Evolutionary conservation across 2,888 invertebrate genomes (phyloP).

Genomic region (Gari tellinella): DNA sequence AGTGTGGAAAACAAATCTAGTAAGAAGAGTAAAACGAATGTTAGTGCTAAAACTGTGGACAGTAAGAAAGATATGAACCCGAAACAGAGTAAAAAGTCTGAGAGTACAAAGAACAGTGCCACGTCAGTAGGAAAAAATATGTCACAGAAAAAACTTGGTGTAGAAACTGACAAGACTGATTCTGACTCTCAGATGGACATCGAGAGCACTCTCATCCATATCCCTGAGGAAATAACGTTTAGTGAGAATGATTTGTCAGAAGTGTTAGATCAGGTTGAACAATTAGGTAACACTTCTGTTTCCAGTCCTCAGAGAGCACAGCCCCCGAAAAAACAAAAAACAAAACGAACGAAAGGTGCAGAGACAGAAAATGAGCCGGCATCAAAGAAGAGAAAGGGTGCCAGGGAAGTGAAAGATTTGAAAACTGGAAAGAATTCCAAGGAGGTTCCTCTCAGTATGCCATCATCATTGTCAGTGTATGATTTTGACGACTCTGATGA

Average conservation of each 20-base stretch:
- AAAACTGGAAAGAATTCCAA: slow-evolving; percentile 9
- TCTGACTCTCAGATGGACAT: slow-evolving; percentile 55
- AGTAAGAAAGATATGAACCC: slow-evolving; percentile 34
- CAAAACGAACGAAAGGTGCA: slow-evolving; percentile 59
- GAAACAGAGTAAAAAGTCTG: slow-evolving; percentile 22
- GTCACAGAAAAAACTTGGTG: slow-evolving; percentile 29
- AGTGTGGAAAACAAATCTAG: slow-evolving; percentile 24
- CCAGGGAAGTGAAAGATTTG: slow-evolving; percentile 54
- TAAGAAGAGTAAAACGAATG: slow-evolving; percentile 34
- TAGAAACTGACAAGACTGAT: slow-evolving; percentile 40
- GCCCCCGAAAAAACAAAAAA: slow-evolving; percentile 63
- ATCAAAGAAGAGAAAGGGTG: slow-evolving; percentile 66
- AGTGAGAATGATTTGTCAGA: slow-evolving; percentile 77
- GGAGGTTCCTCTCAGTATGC: slow-evolving; percentile 49
- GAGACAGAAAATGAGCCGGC: slow-evolving; percentile 60
- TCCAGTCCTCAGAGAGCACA: slow-evolving; percentile 37
- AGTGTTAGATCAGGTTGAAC: slow-evolving; percentile 82
- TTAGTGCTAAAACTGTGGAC: slow-evolving; percentile 26
- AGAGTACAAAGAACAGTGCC: slow-evolving; percentile 5
- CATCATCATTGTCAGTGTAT: slow-evolving; percentile 68
- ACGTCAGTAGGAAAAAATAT: slow-evolving; percentile 11
- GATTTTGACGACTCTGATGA: slow-evolving; percentile 73
- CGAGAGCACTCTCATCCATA: slow-evolving; percentile 60
- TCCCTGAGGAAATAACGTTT: slow-evolving; percentile 80
- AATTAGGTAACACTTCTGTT: slow-evolving; percentile 59